Base-by-base conservation (phyloP, 35 echinoderm and acorn worm species). In the Patiria miniata region DNA sequence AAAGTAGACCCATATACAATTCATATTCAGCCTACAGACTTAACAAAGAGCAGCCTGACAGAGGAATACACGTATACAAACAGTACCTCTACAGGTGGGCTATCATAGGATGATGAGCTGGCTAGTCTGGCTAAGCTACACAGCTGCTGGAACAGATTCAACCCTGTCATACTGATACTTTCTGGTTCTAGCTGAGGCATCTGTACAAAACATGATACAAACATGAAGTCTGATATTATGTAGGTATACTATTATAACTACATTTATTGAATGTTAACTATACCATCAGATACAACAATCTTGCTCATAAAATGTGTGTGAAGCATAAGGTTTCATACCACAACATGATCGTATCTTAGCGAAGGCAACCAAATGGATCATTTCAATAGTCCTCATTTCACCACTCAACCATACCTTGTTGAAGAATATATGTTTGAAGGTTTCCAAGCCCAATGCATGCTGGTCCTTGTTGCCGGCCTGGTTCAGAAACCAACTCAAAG, bases 361-460 rank as follows among this genome's bases (percentile, higher is more conserved):
- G n/a, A n/a, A n/a, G n/a, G n/a, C n/a, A n/a, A n/a, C 42, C 4
- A 12, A 47, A 47, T 12, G 12, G 4, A 47, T 47, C 4, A 47
- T 47, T 6, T 47, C 42, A 47, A 12, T 47, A 47, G 4, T 47
- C 12, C 12, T 47, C 42, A 6, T 47, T 47, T 47, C 4, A 47
- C 42, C 42, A 47, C 42, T 47, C 42, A 4, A 47, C 8, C 88
- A 47, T 82, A 94, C 93, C 88, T 94, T 95, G 28, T 95, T 85
- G 84, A 90, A 95, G 78, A 94, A 95, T 50, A 95, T 91, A 52
- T 95, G 93, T 68, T 95, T 95, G 81, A 94, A 94, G 28, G 81
- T 91, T 82, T 95, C 93, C 9, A 95, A 60, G 6, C 93, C 93
- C n/a, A 95, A 60, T 29, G 93, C 88, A 91, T 95, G 93, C 30